Percentiles rank a stretch among this genome's conserved stretches.
These are phyloP conservation scores for Stenotaenia linearis DNA, from an alignment of 2,888 invertebrate species.

Conservation along the genomic window DNA sequence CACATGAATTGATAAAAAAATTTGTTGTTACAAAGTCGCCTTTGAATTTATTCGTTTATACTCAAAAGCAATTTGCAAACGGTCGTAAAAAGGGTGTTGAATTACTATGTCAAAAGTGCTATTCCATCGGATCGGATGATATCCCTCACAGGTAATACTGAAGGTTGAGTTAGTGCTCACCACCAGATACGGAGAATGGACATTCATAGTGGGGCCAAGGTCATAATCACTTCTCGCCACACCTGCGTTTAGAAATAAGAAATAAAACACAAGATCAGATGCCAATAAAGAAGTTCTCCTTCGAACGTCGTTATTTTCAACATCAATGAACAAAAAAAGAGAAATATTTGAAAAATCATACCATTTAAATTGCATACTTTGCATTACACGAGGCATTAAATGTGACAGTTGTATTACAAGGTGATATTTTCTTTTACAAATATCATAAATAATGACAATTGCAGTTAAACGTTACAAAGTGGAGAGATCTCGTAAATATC, in stretches of 20 bases:
- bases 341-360: not conserved
- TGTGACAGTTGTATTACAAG: too few relatives aligned
- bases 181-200: conserved; percentile 19
- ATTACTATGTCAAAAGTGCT: not conserved
- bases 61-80: too few relatives aligned
- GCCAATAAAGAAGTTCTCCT: not conserved
- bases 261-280: not conserved
- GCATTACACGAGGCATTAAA: not conserved
- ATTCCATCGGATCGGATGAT: not conserved
- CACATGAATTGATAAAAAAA: not conserved
- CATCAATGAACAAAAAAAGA: not conserved
- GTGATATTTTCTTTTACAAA: too few relatives aligned
- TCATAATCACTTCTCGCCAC: conserved; percentile 8
- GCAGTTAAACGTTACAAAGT: too few relatives aligned
- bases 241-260: not conserved
- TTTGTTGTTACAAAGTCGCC: not conserved
- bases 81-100: too few relatives aligned
- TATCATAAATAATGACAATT: too few relatives aligned
- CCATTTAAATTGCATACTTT: not conserved
- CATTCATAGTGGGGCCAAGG: not conserved
- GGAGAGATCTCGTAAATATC: too few relatives aligned
- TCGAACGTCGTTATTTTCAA: not conserved
- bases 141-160: conserved; percentile 22
- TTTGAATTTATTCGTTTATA: too few relatives aligned
- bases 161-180: conserved; percentile 1